A percentile compares a stretch with the other conserved stretches of the same genome.
phyloP scores from a whole-genome alignment of 1,140 invertebrate genomes.

The Macrotrachela quadricornifera region DNA sequence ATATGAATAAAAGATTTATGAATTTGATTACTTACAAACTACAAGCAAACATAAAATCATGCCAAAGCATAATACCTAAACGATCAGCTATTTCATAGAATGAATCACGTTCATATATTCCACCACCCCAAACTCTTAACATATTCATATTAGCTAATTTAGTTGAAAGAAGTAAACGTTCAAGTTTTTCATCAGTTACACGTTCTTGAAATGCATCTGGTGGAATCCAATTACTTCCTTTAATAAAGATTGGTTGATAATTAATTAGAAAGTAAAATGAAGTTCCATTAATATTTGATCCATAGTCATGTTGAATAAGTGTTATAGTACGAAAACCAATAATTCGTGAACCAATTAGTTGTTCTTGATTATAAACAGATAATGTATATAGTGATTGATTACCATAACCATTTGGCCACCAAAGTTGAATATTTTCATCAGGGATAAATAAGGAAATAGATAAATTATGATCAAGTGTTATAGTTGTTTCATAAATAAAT shows the following conservation, averaged over 20 bases:
- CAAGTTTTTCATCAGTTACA: slow-evolving; percentile 29
- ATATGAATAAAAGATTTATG: neutral
- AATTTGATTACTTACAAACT: slow-evolving; percentile 36
- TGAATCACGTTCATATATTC: slow-evolving; percentile 36
- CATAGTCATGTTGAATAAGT: slow-evolving; percentile 25
- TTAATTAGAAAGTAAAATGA: slow-evolving; percentile 77
- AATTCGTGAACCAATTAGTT: slow-evolving; percentile 16
- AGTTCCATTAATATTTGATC: slow-evolving; percentile 14
- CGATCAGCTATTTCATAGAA: slow-evolving; percentile 55
- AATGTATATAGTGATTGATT: slow-evolving; percentile 52
- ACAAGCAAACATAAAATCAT: slow-evolving; percentile 85
- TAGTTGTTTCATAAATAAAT: no score
- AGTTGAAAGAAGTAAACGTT: slow-evolving; percentile 44
- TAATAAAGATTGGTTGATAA: slow-evolving; percentile 62
- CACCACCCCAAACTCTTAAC: slow-evolving; percentile 88
- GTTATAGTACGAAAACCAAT: slow-evolving; percentile 71
- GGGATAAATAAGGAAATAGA: no score
- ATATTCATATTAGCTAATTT: slow-evolving; percentile 69
- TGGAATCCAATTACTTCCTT: slow-evolving; percentile 85
- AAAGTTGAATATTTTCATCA: slow-evolving; percentile 25
- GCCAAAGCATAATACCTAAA: slow-evolving; percentile 30
- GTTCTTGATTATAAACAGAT: slow-evolving; percentile 23
- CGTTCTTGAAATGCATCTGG: slow-evolving; percentile 60
- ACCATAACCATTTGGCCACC: slow-evolving; percentile 91
- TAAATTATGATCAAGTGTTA: no score